These are phyloP conservation scores for Ashinkailepas kermadecensis DNA, from an alignment of 2,888 invertebrate species.

Conservation along the genomic window DNA sequence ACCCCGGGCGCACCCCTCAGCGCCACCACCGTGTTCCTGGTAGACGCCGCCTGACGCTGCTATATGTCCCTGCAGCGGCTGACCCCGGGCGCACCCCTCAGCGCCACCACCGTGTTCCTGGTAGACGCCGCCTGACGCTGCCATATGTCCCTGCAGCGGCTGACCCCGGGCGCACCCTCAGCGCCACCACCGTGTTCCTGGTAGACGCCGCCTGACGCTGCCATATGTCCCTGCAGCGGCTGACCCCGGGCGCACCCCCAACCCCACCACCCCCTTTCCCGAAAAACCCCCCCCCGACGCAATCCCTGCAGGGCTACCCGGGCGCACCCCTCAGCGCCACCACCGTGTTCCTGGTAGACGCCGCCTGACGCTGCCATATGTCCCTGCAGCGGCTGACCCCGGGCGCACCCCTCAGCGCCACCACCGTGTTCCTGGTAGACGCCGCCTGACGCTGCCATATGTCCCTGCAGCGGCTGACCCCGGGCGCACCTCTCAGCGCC, in stretches of 20 bases:
- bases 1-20: constrained; percentile 46
- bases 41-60: constrained; percentile 63
- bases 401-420: too few relatives aligned
- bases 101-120: constrained; percentile 57
- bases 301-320: too few relatives aligned
- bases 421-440: too few relatives aligned
- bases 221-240: neutral
- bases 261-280: constrained; percentile 55
- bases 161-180: constrained; percentile 44
- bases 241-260: constrained; percentile 44
- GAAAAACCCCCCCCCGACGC: too few relatives aligned
- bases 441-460: neutral
- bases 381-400: too few relatives aligned
- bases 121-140: constrained; percentile 64
- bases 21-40: constrained; percentile 56
- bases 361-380: too few relatives aligned
- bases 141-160: neutral
- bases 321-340: too few relatives aligned
- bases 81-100: constrained; percentile 44
- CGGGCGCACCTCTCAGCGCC: constrained; percentile 49
- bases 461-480: constrained; percentile 31
- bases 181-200: constrained; percentile 57
- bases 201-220: constrained; percentile 64
- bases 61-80: neutral
- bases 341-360: too few relatives aligned